Percentiles rank a stretch among this genome's conserved stretches.
phyloP scores from a whole-genome alignment of 2,888 invertebrate species.

The Papilio demoleus region DNA sequence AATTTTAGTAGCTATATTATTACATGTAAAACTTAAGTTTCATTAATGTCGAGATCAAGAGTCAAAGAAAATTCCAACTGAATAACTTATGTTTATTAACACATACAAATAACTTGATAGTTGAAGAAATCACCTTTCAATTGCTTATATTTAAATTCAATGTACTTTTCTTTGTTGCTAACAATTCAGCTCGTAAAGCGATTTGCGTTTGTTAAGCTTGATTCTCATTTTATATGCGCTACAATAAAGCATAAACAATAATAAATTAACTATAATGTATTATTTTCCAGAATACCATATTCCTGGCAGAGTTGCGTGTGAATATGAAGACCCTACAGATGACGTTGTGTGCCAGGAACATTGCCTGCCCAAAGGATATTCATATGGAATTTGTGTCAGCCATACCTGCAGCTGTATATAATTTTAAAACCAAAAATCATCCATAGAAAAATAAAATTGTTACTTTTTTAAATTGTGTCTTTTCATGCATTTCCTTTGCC shows the following conservation, averaged over 20 bases:
- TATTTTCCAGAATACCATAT: constrained; percentile 50
- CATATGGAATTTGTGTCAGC: constrained; percentile 70
- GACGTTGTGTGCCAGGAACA: constrained; percentile 64
- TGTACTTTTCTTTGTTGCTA: no score
- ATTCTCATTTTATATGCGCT: not conserved
- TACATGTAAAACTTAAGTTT: not conserved
- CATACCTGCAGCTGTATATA: constrained; percentile 71
- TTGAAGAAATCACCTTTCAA: no score
- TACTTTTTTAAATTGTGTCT: no score
- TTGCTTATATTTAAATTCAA: not conserved
- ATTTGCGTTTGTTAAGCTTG: not conserved
- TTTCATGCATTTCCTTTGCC: no score
- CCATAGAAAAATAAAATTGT: not conserved
- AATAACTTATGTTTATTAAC: not conserved
- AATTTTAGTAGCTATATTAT: not conserved
- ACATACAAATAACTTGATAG: not conserved
- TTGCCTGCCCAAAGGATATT: constrained; percentile 74
- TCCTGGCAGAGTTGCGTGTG: constrained; percentile 58
- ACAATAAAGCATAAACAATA: not conserved
- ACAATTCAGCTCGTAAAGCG: not conserved
- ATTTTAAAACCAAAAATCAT: constrained; percentile 34
- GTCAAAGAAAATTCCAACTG: not conserved
- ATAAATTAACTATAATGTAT: not conserved
- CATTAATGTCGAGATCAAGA: not conserved
- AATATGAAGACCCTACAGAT: constrained; percentile 63